These are phyloP conservation scores for Gisinianus flammeolus DNA, from an alignment of 2,888 invertebrate genomes.

Conservation along the genomic window DNA sequence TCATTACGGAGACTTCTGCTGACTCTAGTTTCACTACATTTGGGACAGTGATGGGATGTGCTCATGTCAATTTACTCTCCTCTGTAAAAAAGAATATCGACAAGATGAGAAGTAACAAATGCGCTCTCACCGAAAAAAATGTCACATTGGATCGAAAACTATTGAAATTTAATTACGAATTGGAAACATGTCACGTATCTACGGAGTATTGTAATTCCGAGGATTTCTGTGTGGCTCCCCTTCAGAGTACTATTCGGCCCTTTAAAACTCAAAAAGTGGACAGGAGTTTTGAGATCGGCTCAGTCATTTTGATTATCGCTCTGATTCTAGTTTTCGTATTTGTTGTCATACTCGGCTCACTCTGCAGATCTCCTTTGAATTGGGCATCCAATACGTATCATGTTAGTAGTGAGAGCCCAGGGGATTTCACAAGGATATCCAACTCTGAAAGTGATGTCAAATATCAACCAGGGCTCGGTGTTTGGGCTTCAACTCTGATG, in stretches of 20 bases:
- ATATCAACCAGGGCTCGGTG: too few relatives aligned
- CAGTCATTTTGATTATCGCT: conserved; percentile 47
- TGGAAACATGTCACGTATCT: conserved; percentile 50
- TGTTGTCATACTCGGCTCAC: conserved; percentile 44
- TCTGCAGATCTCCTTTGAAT: conserved; percentile 45
- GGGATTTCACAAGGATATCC: too few relatives aligned
- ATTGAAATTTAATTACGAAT: conserved; percentile 46
- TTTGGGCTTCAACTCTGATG: too few relatives aligned
- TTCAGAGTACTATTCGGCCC: conserved; percentile 45
- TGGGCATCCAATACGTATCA: conserved; percentile 43
- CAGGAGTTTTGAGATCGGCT: conserved; percentile 43
- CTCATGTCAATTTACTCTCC: conserved; percentile 39
- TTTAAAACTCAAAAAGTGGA: conserved; percentile 33
- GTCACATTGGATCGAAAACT: conserved; percentile 35
- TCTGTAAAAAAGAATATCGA: conserved; percentile 26
- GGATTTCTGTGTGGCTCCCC: conserved; percentile 50
- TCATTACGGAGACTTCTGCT: conserved; percentile 29
- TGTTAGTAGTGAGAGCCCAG: conserved; percentile 12
- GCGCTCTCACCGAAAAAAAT: conserved; percentile 11
- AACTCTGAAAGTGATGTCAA: too few relatives aligned
- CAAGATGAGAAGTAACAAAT: conserved; percentile 14
- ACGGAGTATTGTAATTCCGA: conserved; percentile 47
- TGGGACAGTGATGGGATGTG: conserved; percentile 55
- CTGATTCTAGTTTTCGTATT: conserved; percentile 45
- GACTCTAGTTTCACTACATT: conserved; percentile 33